A percentile compares a stretch with the other conserved stretches of the same genome.
phyloP scores from a whole-genome alignment of 2,797 vertebrate genomes.

The Coccyzus lansbergi region DNA sequence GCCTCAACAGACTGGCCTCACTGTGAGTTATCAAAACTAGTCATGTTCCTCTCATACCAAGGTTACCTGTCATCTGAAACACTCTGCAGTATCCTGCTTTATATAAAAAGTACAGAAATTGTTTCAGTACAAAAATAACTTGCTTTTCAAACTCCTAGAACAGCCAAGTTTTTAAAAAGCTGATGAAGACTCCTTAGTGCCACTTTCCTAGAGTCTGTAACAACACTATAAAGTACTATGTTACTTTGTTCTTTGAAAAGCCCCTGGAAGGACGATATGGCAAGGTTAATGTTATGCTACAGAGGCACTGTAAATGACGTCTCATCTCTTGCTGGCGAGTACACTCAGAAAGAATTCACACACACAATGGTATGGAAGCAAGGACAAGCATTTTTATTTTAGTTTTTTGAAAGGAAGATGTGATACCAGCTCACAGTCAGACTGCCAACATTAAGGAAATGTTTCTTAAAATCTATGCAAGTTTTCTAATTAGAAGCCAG shows the following conservation, averaged over 20 bases:
- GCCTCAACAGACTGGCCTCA: background rate
- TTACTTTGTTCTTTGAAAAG: background rate
- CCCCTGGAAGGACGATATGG: background rate
- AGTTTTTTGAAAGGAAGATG: background rate
- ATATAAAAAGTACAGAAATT: background rate
- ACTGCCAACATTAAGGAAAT: background rate
- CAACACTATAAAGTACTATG: accelerated
- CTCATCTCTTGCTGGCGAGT: background rate
- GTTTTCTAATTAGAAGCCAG: background rate
- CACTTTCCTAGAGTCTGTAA: background rate
- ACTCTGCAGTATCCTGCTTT: background rate
- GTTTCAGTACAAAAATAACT: background rate
- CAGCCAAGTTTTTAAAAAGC: background rate
- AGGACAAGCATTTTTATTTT: background rate
- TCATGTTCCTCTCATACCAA: background rate
- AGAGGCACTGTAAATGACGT: background rate
- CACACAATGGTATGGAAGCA: background rate
- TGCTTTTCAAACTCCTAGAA: background rate
- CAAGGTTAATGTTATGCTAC: background rate
- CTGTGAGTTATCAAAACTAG: background rate
- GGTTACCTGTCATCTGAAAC: background rate
- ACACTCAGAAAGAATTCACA: background rate
- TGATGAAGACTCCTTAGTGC: background rate
- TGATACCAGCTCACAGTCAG: background rate
- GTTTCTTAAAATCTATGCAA: background rate